phyloP scores from a whole-genome alignment of 2,797 vertebrate species.

The Arctocebus calabarensis region DNA sequence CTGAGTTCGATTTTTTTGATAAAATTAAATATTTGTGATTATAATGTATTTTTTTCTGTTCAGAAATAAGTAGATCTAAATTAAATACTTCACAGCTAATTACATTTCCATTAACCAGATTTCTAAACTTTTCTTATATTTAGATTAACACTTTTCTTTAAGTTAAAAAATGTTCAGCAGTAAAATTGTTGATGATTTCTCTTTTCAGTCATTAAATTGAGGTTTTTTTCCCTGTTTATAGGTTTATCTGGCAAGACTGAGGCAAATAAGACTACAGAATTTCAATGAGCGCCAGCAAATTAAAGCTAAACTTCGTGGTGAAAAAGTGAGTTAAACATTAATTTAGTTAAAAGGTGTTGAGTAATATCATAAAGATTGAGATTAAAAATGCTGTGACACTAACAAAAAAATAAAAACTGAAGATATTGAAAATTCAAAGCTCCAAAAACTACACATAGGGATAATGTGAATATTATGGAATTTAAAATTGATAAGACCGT shows the following conservation, averaged over 20 bases:
- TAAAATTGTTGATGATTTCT: slow-evolving; percentile 51
- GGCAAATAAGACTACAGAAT: slow-evolving; percentile 98
- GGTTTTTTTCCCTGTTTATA: slow-evolving; percentile 81
- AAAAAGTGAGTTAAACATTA: slow-evolving; percentile 91
- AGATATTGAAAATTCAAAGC: slow-evolving; percentile 1
- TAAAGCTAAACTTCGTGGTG: slow-evolving; percentile 97
- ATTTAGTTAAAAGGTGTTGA: background rate
- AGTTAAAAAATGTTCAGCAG: slow-evolving; percentile 28
- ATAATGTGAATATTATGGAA: background rate
- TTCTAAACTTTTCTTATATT: slow-evolving; percentile 72
- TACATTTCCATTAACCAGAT: slow-evolving; percentile 71
- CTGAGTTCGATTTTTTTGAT: slow-evolving; percentile 74
- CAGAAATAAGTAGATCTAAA: slow-evolving; percentile 76
- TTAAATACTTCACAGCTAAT: slow-evolving; percentile 76
- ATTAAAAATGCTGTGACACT: slow-evolving; percentile 15
- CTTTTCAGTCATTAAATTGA: slow-evolving; percentile 27
- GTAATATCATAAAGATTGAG: background rate
- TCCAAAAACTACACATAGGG: background rate
- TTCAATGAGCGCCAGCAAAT: slow-evolving; percentile 99
- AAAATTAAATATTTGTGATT: slow-evolving; percentile 73
- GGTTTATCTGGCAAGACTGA: slow-evolving; percentile 96
- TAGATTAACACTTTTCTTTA: slow-evolving; percentile 76
- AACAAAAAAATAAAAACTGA: slow-evolving; percentile 8
- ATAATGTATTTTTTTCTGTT: slow-evolving; percentile 75
- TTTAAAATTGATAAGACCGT: background rate